A percentile compares a stretch with the other conserved stretches of the same genome.
phyloP scores from a whole-genome alignment of 2,113 vertebrate genomes.

The Nothobranchius kuhntae region DNA sequence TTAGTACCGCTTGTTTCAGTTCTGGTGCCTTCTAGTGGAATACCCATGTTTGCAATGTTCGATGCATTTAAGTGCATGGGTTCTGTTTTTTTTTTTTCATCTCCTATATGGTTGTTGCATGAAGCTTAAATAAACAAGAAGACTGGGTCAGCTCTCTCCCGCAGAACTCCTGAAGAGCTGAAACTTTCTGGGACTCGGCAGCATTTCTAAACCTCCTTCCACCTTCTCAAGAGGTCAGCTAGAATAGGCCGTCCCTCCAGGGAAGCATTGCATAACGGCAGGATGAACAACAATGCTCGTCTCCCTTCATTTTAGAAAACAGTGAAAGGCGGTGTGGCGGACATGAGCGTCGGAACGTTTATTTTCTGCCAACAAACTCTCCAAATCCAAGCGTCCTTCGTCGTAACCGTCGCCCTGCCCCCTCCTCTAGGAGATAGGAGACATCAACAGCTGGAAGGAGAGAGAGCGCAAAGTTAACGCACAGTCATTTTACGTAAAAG shows the following conservation, averaged over 20 bases:
- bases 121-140: conserved; percentile 65
- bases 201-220: conserved; percentile 56
- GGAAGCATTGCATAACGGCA: conserved; percentile 56
- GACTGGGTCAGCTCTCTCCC: conserved; percentile 51
- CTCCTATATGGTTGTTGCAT: conserved; percentile 71
- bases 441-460: conserved; percentile 91
- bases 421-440: conserved; percentile 95
- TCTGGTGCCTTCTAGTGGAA: conserved; percentile 52
- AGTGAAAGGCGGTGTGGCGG: conserved; percentile 53
- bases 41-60: conserved; percentile 61
- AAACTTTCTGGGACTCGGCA: conserved; percentile 54
- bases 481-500: background rate
- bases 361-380: conserved; percentile 91
- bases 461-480: background rate
- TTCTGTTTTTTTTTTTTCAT: conserved; percentile 44
- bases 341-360: conserved; percentile 63
- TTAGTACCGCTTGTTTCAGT: conserved; percentile 67
- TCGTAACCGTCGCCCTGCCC: conserved; percentile 89
- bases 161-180: conserved; percentile 42
- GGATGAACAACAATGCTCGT: conserved; percentile 41
- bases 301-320: conserved; percentile 8
- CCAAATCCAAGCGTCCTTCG: conserved; percentile 88
- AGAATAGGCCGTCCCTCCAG: conserved; percentile 49
- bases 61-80: conserved; percentile 72
- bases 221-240: conserved; percentile 57